Evolutionary conservation across 1,140 invertebrate species (phyloP).

Genomic region (Stegodyphus mimosarum): DNA sequence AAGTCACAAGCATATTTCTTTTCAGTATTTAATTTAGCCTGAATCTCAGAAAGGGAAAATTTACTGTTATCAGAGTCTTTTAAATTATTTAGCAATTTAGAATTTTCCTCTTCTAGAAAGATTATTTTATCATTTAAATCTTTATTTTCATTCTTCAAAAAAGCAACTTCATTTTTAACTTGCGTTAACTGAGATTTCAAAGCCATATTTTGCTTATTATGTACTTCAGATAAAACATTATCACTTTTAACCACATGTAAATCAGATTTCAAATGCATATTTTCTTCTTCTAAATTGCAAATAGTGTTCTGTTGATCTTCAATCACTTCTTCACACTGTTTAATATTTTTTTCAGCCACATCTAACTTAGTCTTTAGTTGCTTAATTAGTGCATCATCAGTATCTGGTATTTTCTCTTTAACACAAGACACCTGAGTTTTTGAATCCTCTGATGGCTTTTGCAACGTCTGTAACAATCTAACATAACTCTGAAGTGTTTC

Average conservation of each 20-base stretch:
- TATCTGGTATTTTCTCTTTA: not conserved
- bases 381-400: not conserved
- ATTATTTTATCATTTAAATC: not conserved
- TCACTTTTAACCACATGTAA: slow-evolving; percentile 29
- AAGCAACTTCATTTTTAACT: too few species aligned
- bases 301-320: slow-evolving; percentile 23
- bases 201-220: not conserved
- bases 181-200: too few species aligned
- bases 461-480: slow-evolving; percentile 18
- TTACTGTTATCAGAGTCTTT: too few species aligned
- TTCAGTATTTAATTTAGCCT: not conserved
- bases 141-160: not conserved
- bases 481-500: slow-evolving; percentile 32
- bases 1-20: not conserved
- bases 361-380: slow-evolving; percentile 32
- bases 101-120: not conserved
- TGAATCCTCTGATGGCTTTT: not conserved
- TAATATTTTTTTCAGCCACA: slow-evolving; percentile 47
- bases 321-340: slow-evolving; percentile 23
- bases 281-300: slow-evolving; percentile 23
- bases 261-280: slow-evolving; percentile 14
- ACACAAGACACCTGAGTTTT: not conserved
- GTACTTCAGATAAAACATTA: slow-evolving; percentile 9
- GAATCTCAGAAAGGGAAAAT: too few species aligned
- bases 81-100: not conserved